phyloP scores from a whole-genome alignment of 2,797 vertebrate species.

The Lithobates sylvaticus region DNA sequence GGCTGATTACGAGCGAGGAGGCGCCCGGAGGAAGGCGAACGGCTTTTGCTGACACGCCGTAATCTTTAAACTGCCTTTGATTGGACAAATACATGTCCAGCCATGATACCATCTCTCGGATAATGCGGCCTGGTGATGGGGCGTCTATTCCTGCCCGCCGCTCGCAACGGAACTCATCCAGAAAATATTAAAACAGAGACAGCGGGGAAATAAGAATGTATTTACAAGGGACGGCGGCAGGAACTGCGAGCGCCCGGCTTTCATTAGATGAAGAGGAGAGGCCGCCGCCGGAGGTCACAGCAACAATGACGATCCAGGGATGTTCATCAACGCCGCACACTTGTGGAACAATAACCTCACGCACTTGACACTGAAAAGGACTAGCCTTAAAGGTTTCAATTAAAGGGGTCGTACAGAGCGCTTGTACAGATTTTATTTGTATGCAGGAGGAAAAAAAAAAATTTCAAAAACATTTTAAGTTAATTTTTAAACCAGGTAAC shows the following conservation, averaged over 20 bases:
- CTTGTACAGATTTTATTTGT: too few species aligned
- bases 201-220: conserved; percentile 20
- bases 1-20: conserved; percentile 35
- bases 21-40: not conserved
- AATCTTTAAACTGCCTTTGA: conserved; percentile 44
- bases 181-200: conserved; percentile 6
- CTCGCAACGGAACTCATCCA: not conserved
- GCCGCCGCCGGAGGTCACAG: not conserved
- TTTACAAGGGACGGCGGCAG: conserved; percentile 12
- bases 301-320: not conserved
- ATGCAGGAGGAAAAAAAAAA: too few species aligned
- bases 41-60: conserved; percentile 15
- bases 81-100: conserved; percentile 58
- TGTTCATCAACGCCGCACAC: too few species aligned
- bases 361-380: too few species aligned
- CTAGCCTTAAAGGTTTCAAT: too few species aligned
- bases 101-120: conserved; percentile 41
- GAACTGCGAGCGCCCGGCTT: not conserved
- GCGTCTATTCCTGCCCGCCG: not conserved
- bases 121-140: not conserved
- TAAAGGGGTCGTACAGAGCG: too few species aligned
- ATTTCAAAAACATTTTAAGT: too few species aligned
- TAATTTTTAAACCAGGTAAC: too few species aligned
- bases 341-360: too few species aligned
- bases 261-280: conserved; percentile 7